Evolutionary conservation across 2,888 invertebrate species (phyloP), one percentile per base, ranked within the genome.

Genomic region (Drosophila fungiperda): DNA sequence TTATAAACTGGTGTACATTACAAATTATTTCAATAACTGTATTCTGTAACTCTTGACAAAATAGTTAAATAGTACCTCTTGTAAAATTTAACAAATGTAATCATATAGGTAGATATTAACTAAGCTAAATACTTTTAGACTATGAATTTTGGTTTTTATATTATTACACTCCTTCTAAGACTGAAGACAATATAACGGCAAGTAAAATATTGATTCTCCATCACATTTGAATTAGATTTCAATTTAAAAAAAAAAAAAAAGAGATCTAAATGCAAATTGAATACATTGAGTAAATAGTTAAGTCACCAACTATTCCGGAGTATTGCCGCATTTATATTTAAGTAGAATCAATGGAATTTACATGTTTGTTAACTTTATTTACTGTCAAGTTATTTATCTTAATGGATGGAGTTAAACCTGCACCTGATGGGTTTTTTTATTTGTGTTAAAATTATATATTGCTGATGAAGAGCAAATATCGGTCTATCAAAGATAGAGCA

Each of bases 381-480:
- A 36, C 1, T 60, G 63, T 63, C 3, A 59, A n/a, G 57, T 65
- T 63, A 60, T 59, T 55, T 57, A 61, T 68, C 57, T 68, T 57
- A 38, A 61, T 26, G 53, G 64, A 12, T 29, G 35, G 48, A 42
- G 33, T 33, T 38, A 38, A 59, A 33, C 35, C 36, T 59, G 59
- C 42, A 50, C 40, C 58, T 40, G 55, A 57, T 49, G 42, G 3
- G 29, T 2, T 35, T 26, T 35, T 35, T 55, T 85, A 68, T 87
- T 87, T 85, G 69, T 48, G 33, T 38, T 68, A 64, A 29, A n/a
- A 83, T 87, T 87, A 70, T 74, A 85, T 82, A 73, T 63, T 48
- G 58, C 62, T 55, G 45, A 53, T 58, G 26, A 42, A 63, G 38
- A 52, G 77, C 20, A 64, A 83, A 68, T 68, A 76, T 80, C 71